phyloP scores from a whole-genome alignment of 2,113 vertebrate species.

The Tetraodon nigroviridis region DNA sequence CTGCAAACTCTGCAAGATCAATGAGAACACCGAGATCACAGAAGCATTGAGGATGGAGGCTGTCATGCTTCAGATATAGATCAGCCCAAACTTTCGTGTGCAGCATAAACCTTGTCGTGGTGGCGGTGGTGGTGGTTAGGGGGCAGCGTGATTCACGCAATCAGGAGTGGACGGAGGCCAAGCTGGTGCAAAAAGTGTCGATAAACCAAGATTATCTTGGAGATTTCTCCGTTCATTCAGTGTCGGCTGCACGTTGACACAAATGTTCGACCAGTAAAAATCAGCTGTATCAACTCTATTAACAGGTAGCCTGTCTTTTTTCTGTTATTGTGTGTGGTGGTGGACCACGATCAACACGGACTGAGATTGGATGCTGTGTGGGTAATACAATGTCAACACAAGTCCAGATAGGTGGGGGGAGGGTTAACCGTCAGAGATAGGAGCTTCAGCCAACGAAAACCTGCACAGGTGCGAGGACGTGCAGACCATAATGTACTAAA shows the following conservation, averaged over 20 bases:
- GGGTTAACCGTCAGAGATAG: too few species aligned
- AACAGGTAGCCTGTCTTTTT: neutral
- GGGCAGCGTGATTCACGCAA: slow-evolving; percentile 29
- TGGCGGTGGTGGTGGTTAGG: too few species aligned
- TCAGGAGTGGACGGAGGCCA: slow-evolving; percentile 31
- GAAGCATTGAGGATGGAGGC: slow-evolving; percentile 33
- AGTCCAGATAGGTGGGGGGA: slow-evolving; percentile 13
- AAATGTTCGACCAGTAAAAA: slow-evolving; percentile 16
- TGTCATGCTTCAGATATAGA: slow-evolving; percentile 51
- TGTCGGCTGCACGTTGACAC: neutral
- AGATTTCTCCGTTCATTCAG: slow-evolving; percentile 2
- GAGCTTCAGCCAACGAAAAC: slow-evolving; percentile 40
- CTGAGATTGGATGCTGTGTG: too few species aligned
- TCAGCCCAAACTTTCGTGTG: slow-evolving; percentile 53
- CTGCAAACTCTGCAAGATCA: slow-evolving; percentile 46
- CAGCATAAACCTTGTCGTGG: slow-evolving; percentile 47
- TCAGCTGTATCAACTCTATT: slow-evolving; percentile 22
- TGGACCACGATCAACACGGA: too few species aligned
- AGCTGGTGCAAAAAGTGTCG: slow-evolving; percentile 24
- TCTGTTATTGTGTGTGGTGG: neutral
- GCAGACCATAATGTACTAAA: too few species aligned
- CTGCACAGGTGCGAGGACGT: neutral
- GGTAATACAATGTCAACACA: slow-evolving; percentile 17
- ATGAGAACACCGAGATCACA: slow-evolving; percentile 53
- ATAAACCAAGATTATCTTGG: slow-evolving; percentile 39